Conservation (phyloP, 2,797 vertebrate species). For the Ctenochaetus hawaiiensis region DNA sequence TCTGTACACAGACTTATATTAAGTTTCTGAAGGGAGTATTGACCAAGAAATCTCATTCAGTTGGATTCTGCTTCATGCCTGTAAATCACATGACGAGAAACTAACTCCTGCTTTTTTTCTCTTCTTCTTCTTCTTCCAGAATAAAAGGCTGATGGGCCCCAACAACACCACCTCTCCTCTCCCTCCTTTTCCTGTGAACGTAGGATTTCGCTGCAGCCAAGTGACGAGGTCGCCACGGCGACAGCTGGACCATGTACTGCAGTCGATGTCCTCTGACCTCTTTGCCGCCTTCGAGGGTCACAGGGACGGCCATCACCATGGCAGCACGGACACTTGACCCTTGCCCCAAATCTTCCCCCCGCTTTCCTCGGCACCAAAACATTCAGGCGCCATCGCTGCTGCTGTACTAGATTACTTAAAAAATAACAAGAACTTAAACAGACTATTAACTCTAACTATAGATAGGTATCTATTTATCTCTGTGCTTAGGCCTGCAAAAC, state of each 20-base stretch:
- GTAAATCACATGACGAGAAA: conserved; percentile 28
- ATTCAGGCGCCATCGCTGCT: conserved; percentile 80
- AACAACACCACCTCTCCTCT: conserved; percentile 13
- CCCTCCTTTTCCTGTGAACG: conserved; percentile 53
- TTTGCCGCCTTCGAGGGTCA: conserved; percentile 67
- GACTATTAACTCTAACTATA: conserved; percentile 66
- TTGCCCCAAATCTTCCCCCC: conserved; percentile 64
- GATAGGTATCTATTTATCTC: conserved; percentile 73
- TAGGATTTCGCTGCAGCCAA: conserved; percentile 63
- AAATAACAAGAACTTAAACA: conserved; percentile 60
- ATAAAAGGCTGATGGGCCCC: conserved; percentile 70
- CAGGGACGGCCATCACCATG: conserved; percentile 73
- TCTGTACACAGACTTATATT: conserved; percentile 23
- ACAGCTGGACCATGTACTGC: conserved; percentile 82
- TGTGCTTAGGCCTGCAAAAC: conserved; percentile 68
- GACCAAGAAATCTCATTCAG: conserved; percentile 24
- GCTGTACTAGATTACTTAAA: conserved; percentile 74
- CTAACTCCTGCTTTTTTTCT: conserved; percentile 15
- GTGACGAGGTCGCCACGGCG: conserved; percentile 67
- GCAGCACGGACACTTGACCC: conserved; percentile 83
- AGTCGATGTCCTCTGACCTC: conserved; percentile 76
- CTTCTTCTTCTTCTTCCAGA: conserved; percentile 70
- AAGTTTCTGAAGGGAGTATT: conserved; percentile 7
- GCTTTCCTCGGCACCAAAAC: conserved; percentile 73
- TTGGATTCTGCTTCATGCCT: conserved; percentile 32